Conservation (phyloP, 2,797 vertebrate species). For the Rhinoraja longicauda region DNA sequence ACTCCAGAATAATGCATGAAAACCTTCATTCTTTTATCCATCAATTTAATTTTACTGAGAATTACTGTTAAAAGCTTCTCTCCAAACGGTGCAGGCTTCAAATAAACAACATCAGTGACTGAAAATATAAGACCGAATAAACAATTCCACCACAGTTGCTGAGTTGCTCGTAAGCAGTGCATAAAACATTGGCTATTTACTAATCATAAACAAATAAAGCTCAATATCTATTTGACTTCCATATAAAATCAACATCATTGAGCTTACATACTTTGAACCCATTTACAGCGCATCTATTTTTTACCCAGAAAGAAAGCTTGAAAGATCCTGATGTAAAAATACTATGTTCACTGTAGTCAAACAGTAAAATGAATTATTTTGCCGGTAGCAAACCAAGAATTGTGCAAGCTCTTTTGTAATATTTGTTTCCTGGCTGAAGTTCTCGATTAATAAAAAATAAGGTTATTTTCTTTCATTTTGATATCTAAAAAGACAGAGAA, state of each 20-base stretch:
- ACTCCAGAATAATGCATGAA: not conserved
- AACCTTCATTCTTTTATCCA: not conserved
- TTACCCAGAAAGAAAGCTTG: not conserved
- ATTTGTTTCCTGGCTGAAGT: not conserved
- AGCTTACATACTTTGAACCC: not conserved
- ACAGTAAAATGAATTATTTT: not conserved
- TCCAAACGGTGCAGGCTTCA: not conserved
- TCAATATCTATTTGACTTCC: not conserved
- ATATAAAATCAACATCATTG: not conserved
- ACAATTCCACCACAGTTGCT: not conserved
- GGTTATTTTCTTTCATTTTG: not conserved
- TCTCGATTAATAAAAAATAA: not conserved
- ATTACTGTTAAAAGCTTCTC: not conserved
- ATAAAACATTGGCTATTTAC: not conserved
- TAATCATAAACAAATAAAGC: not conserved
- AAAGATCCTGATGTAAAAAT: not conserved
- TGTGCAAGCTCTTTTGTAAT: not conserved
- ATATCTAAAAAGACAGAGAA: not conserved
- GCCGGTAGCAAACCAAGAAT: not conserved
- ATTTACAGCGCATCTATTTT: not conserved
- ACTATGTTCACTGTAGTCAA: not conserved
- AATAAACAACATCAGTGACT: not conserved
- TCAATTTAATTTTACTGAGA: not conserved
- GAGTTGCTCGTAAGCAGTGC: not conserved
- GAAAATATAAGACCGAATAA: no score